Base-by-base conservation (phyloP, 2,113 vertebrate species). In the Pseudolaguvia tuberculata region DNA sequence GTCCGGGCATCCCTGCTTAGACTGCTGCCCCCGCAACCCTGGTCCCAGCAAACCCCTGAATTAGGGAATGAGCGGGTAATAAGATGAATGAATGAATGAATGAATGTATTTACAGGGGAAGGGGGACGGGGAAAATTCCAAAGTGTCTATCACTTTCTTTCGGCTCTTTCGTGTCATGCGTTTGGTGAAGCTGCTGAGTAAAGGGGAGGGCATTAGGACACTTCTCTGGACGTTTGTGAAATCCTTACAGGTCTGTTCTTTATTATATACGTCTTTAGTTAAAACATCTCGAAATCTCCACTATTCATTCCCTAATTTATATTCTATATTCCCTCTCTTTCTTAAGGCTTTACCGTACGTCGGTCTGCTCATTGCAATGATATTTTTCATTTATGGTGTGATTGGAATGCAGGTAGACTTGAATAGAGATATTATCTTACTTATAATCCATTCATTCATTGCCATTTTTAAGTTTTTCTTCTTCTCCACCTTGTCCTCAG, bases 91-190 rank as follows among this genome's bases (percentile, higher is more conserved):
- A n/a, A n/a, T n/a, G n/a, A n/a, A n/a, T n/a, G n/a, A n/a, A n/a
- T n/a, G n/a, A n/a, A n/a, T n/a, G n/a, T n/a, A 61, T 47, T 73
- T 89, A 94, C 92, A 96, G 93, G 1, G 91, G 89, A 78, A 96
- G 95, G 87, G 96, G 95, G 90, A 98, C 94, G 85, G 96, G 85
- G 97, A 98, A 88, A 96, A 95, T 81, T 95, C 95, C 70, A 92
- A 96, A 35, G 98, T 99, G 87, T 99, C 96, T 75, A 99, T 99
- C 91, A 99, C 97, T 66, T 99, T 99, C 88, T 99, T 99, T 89
- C 94, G 96, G 77, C 94, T 98, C 65, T 99, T 99, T 89, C 94
- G 97, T 59, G 97, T 99, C 81, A 98, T 99, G 96, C 93, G 97
- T 70, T 88, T 99, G 45, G 97, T 98, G 83, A 99, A 99, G 90